These are phyloP conservation scores for Maconellicoccus hirsutus DNA, from an alignment of 1,140 invertebrate species.

Conservation along the genomic window DNA sequence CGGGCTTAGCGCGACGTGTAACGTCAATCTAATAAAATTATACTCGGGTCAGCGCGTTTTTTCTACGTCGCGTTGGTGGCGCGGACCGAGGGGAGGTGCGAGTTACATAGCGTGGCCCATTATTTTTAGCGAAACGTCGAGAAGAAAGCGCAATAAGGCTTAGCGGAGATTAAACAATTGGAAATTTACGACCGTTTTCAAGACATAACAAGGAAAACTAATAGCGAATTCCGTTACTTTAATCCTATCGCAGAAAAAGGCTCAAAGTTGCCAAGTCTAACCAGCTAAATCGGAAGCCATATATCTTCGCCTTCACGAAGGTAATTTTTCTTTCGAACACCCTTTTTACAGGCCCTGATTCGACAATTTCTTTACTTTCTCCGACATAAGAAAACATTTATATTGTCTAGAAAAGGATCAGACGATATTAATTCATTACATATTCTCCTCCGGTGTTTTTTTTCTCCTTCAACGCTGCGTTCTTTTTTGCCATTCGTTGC, in stretches of 20 bases:
- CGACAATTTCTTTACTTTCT: constrained; percentile 22
- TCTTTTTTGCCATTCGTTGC: not conserved
- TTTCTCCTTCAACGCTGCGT: not conserved
- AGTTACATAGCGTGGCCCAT: not conserved
- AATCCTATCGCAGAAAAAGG: constrained; percentile 21
- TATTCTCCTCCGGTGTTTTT: not conserved
- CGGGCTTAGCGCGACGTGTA: not conserved
- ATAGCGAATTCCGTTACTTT: constrained; percentile 22
- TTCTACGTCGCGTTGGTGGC: not conserved
- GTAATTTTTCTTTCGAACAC: constrained; percentile 22
- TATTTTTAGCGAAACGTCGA: constrained; percentile 20
- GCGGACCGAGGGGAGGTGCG: not conserved
- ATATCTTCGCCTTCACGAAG: constrained; percentile 18
- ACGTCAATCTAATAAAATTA: constrained; percentile 22
- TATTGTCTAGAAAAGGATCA: constrained; percentile 21
- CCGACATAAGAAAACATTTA: constrained; percentile 22
- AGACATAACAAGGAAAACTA: constrained; percentile 22
- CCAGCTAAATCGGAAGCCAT: constrained; percentile 21
- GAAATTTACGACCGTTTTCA: constrained; percentile 22
- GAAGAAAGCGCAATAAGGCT: constrained; percentile 20
- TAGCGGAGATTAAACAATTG: constrained; percentile 21
- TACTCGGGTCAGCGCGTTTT: constrained; percentile 19
- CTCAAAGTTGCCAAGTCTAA: constrained; percentile 22
- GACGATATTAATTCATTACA: constrained; percentile 21
- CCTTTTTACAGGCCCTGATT: constrained; percentile 22